Base-by-base conservation (phyloP, 2,113 vertebrate genomes). In the Petrocephalus zakoni region DNA sequence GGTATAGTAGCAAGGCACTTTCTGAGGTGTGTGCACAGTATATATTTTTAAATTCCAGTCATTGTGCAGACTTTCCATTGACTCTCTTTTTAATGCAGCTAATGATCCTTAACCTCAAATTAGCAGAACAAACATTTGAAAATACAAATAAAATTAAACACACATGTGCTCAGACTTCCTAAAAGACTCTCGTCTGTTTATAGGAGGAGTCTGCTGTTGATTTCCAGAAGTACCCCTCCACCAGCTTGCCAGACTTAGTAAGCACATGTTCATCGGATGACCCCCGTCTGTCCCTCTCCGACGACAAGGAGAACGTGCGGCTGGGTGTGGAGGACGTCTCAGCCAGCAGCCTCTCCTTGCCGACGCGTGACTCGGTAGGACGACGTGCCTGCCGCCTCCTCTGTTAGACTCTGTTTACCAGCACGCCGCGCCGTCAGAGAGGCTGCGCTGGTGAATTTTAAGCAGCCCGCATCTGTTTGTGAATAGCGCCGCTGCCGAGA, bases 211-310 rank as follows among this genome's bases (percentile, higher is more conserved):
- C 95, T 1, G 95, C 95, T 0, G 95, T 97, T 13, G 96, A 97
- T 90, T 97, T 97, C 72, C 94, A 97, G 90, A 96, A 94, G 89
- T 96, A 96, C 78, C 96, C 97, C 0, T 98, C 96, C 55, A 97
- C 96, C 93, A 99, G 98, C 93, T 94, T 99, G 89, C 97, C 97
- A 11, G 98, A 99, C 91, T 93, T 99, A 87, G 94, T 97, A 91
- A 99, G 96, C 93, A 96, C 95, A 87, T 97, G 94, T 89, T 96
- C 96, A 42, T 93, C 94, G 52, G 94, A 96, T 91, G 94, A 95
- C 55, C 90, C 92, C 34, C 91, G 92, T 29, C 94, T 94, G 84
- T 96, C 94, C 93, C 78, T 89, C 72, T 95, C 92, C 3, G 96
- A 96, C 89, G 96, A 96, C 85, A 96, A 97, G 87, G 95, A 96